phyloP scores from a whole-genome alignment of 64 coral and sea anemone genomes.

The Astreopora myriophthalma region DNA sequence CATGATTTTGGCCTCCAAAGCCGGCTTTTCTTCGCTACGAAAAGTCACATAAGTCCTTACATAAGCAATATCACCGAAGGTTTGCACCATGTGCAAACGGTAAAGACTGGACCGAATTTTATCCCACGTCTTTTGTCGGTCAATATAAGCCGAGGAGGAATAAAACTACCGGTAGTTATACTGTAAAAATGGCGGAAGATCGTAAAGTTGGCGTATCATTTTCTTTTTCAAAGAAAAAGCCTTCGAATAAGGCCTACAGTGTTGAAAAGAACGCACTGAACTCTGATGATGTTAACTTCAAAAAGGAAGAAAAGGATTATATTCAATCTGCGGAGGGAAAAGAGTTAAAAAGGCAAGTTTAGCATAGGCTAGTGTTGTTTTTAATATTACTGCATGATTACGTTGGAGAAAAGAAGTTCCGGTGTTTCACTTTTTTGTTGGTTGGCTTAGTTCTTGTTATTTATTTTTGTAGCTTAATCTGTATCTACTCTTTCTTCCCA shows the following conservation, averaged over 20 bases:
- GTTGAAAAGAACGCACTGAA: constrained; percentile 54
- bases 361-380: too few relatives aligned
- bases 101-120: neutral
- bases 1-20: constrained; percentile 41
- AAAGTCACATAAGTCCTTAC: neutral
- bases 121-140: neutral
- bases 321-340: constrained; percentile 91
- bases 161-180: neutral
- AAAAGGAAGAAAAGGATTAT: constrained; percentile 87
- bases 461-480: too few relatives aligned
- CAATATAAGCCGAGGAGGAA: neutral
- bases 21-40: neutral
- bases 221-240: constrained; percentile 83
- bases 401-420: too few relatives aligned
- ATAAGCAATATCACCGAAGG: neutral
- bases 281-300: constrained; percentile 28
- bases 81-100: constrained; percentile 53
- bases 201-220: constrained; percentile 64
- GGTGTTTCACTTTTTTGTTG: too few relatives aligned
- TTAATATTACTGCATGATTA: too few relatives aligned
- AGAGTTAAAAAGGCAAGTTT: constrained; percentile 76
- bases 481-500: too few relatives aligned
- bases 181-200: constrained; percentile 83
- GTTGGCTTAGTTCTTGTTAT: too few relatives aligned
- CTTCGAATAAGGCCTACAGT: constrained; percentile 35